Evolutionary conservation across 1,140 invertebrate genomes (phyloP), one percentile per base, ranked within the genome.

Genomic region (Carcinoscorpius rotundicauda): DNA sequence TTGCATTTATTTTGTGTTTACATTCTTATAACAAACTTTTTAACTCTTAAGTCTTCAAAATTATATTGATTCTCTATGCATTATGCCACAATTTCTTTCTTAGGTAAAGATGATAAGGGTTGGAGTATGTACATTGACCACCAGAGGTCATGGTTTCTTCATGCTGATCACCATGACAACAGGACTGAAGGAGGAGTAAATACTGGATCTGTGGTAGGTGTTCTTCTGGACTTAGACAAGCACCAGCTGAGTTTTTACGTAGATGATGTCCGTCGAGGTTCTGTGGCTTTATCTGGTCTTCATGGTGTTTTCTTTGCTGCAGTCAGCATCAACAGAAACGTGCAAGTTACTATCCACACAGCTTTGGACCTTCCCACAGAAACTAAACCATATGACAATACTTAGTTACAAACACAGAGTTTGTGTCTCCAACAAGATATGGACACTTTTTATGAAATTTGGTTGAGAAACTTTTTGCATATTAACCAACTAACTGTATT

Each of bases 81-180:
- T 29, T 29, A 29, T 29, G 29, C 29, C 2, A 29, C 29, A 29
- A 29, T 29, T 29, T 29, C 29, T 29, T 29, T 29, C 29, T 29
- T 29, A 97, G 93, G 94, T 48, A 97, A 97, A 81, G 96, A 98
- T 81, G 89, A 94, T 73, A 92, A 94, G 73, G 94, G 92, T n/a
- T 99, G 95, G 89, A 91, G 91, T 73, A 98, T 98, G 93, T 98
- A 98, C 79, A 94, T 98, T 72, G 96, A 99, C 78, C 84, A 87
- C 5, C 86, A 92, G 73, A 83, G 95, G 51, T 96, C 92, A 58
- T 86, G 85, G 85, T 98, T 98, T 81, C 88, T 97, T 78, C 93
- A 98, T 78, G 88, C 85, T 55, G 93, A 91, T 53, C 83, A 86
- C 63, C 96, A 99, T 79, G 88, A 89, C 63, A 87, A 91, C 60